Evolutionary conservation across 1,140 invertebrate genomes (phyloP).

Genomic region (Brachionus asplanchnoidis): DNA sequence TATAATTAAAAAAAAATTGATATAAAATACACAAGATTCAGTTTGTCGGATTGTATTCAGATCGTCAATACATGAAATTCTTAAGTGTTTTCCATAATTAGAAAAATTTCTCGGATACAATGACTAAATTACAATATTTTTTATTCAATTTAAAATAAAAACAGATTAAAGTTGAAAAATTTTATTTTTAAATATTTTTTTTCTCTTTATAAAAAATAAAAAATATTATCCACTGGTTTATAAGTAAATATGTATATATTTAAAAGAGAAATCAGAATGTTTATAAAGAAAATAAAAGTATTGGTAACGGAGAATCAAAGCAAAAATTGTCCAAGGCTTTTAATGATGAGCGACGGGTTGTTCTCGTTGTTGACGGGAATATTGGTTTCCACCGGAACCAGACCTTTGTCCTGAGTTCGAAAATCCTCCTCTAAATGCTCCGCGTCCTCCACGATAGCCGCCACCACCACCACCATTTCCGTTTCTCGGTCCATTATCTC

Average conservation of each 20-base stretch:
- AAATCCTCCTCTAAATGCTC: not conserved
- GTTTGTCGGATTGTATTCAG: too few species aligned
- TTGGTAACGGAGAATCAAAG: not conserved
- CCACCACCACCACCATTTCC: not conserved
- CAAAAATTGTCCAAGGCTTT: not conserved
- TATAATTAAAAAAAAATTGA: too few species aligned
- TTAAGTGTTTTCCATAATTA: not conserved
- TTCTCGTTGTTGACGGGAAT: not conserved
- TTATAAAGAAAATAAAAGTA: not conserved
- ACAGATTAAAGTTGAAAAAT: not conserved
- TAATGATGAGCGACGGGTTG: conserved; percentile 2
- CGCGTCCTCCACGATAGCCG: not conserved
- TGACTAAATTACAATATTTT: not conserved
- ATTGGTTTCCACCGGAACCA: conserved; percentile 4
- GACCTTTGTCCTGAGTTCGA: conserved; percentile 9
- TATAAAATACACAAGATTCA: too few species aligned
- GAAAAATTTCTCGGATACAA: not conserved
- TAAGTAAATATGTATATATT: conserved; percentile 37
- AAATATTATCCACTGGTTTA: conserved; percentile 35
- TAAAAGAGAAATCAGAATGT: not conserved
- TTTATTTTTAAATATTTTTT: conserved; percentile 35
- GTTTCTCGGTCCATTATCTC: conserved; percentile 2
- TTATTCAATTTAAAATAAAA: not conserved
- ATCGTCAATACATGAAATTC: too few species aligned
- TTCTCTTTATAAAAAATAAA: conserved; percentile 14